Evolutionary conservation across 2,888 invertebrate genomes (phyloP).

Genomic region (Melanotus villosus): DNA sequence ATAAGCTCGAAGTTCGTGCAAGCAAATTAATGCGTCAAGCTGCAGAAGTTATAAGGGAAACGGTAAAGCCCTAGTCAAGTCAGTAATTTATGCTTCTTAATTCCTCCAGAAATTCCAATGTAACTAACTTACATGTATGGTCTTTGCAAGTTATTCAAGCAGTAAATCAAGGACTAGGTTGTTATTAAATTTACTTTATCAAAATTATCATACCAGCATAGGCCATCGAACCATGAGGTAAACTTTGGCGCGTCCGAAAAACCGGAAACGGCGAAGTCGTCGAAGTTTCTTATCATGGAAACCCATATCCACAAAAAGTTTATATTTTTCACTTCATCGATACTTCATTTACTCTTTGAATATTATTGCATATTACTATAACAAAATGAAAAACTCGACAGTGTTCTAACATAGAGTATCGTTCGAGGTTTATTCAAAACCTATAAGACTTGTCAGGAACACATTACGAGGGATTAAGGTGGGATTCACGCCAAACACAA

Average conservation of each 20-base stretch:
- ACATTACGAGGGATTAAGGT: not conserved
- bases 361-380: too few species aligned
- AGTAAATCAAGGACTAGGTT: slow-evolving; percentile 39
- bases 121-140: slow-evolving; percentile 43
- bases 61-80: slow-evolving; percentile 41
- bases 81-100: slow-evolving; percentile 52
- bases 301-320: slow-evolving; percentile 63
- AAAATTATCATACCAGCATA: slow-evolving; percentile 69
- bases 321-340: not conserved
- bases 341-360: too few species aligned
- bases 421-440: too few species aligned
- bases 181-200: slow-evolving; percentile 46
- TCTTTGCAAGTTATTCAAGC: slow-evolving; percentile 41
- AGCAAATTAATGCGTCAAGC: slow-evolving; percentile 42
- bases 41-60: slow-evolving; percentile 38
- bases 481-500: slow-evolving; percentile 13
- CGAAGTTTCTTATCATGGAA: slow-evolving; percentile 72
- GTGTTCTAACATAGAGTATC: too few species aligned
- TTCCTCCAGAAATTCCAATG: slow-evolving; percentile 46
- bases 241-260: slow-evolving; percentile 75
- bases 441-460: too few species aligned
- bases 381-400: too few species aligned
- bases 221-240: slow-evolving; percentile 75
- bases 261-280: slow-evolving; percentile 72
- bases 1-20: slow-evolving; percentile 39